Evolutionary conservation across 2,888 invertebrate species (phyloP), one percentile per base, ranked within the genome.

Genomic region (Lingula anatina): DNA sequence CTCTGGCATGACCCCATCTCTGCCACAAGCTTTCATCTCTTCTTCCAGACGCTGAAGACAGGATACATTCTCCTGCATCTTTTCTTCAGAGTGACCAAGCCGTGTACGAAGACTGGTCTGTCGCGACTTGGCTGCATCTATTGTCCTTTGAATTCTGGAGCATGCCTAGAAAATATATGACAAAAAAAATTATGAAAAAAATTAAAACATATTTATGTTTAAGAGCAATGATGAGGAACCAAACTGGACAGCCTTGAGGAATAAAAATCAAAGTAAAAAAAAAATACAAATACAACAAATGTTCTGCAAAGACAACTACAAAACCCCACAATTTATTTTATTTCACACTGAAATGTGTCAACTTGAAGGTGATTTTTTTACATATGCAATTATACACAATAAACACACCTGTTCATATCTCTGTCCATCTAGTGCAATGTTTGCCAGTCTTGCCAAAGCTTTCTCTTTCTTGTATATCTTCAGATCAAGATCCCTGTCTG

Each of bases 401-500:
- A n/a, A n/a, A n/a, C n/a, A n/a, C n/a, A n/a, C n/a, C n/a, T n/a
- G n/a, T n/a, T n/a, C n/a, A n/a, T n/a, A n/a, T n/a, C n/a, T n/a
- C n/a, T n/a, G n/a, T n/a, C n/a, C n/a, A n/a, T n/a, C n/a, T n/a
- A n/a, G n/a, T n/a, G n/a, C n/a, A n/a, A n/a, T n/a, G n/a, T n/a
- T n/a, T n/a, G n/a, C 12, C 36, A 50, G 25, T 18, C 59, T 44
- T 2, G 40, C 23, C 20, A 58, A 26, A 20, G 24, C 35, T 23
- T 56, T 55, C 44, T 65, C 57, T 47, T 67, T 68, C 12, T 62
- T 49, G 46, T 60, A 53, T 12, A 68, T 61, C 54, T 64, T 70
- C 64, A 65, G 67, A 43, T 62, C 53, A 9, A 68, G 53, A 43
- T 67, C 68, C 25, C 68, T 46, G 20, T 65, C 49, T 5, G 59